Evolutionary conservation across 2,888 invertebrate species (phyloP).

Genomic region (Epinotia nisella): DNA sequence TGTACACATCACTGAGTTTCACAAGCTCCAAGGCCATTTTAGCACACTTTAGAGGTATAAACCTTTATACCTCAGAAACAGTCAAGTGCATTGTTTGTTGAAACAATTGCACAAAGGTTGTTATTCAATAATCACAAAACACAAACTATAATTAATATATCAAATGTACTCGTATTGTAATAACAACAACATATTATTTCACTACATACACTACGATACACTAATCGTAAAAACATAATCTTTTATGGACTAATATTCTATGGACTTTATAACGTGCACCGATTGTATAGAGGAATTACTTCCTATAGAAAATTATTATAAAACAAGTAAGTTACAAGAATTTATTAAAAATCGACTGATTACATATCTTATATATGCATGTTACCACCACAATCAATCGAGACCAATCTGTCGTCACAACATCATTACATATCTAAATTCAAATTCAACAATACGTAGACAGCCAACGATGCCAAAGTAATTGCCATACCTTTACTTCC

Average conservation of each 20-base stretch:
- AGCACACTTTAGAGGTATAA: constrained; percentile 12
- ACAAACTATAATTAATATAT: constrained; percentile 13
- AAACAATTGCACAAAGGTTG: constrained; percentile 47
- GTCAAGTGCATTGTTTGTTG: constrained; percentile 43
- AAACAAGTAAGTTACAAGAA: too few relatives aligned
- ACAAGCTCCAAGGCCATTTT: constrained; percentile 14
- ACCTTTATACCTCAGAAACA: constrained; percentile 30
- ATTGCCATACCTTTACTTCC: background rate
- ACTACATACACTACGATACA: background rate
- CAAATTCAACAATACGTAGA: background rate
- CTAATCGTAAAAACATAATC: background rate
- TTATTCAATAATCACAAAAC: constrained; percentile 44
- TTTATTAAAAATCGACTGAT: too few relatives aligned
- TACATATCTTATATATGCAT: too few relatives aligned
- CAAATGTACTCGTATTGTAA: background rate
- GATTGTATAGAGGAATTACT: too few relatives aligned
- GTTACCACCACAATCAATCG: too few relatives aligned
- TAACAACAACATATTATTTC: constrained; percentile 22
- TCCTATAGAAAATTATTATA: too few relatives aligned
- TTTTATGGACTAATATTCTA: constrained; percentile 1
- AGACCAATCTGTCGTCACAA: too few relatives aligned
- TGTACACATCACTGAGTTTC: constrained; percentile 16
- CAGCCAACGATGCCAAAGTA: background rate
- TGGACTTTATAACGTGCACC: background rate
- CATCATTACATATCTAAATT: too few relatives aligned